Evolutionary conservation across 2,797 vertebrate species (phyloP), one percentile per base, ranked within the genome.

Genomic region (Dallia pectoralis): DNA sequence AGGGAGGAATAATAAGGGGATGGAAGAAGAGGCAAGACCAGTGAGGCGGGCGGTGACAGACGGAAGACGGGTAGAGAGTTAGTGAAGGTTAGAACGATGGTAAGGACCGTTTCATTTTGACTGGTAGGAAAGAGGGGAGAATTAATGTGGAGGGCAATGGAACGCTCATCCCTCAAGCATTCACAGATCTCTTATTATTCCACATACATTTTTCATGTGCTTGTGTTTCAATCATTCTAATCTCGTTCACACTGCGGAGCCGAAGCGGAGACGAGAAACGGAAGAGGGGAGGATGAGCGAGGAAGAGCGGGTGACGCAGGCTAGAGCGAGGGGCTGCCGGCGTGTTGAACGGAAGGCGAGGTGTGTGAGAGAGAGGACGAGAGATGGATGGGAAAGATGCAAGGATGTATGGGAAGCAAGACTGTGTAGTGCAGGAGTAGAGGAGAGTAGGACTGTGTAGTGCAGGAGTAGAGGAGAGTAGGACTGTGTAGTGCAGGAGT

Each of bases 151-250:
- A 91, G 89, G 89, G 88, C 90, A 91, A 93, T 75, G 89, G 89
- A 91, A 92, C 90, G 89, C 92, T 89, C 91, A 91, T 91, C 90
- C 90, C 89, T 90, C 88, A 91, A 89, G 91, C 89, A 85, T 89
- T 90, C 89, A 88, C 90, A 90, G 87, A 89, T 89, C 88, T 90
- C 91, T 91, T 92, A 91, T 92, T 93, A 92, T 93, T 92, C 91
- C 87, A 85, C 89, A 93, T 94, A 91, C 93, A 94, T 93, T 92
- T 93, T 94, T 93, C 91, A 93, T 93, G 89, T 87, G 92, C 91
- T 90, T 93, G 92, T 94, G 91, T 93, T 93, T 94, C 92, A 92
- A 92, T 94, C 91, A 92, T 92, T 91, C 90, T 92, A 92, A 93
- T 92, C 91, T 92, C 88, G 80, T 90, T 89, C 88, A 83, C 84